Conservation (phyloP, 2,113 vertebrate species). For the Carollia perspicillata region DNA sequence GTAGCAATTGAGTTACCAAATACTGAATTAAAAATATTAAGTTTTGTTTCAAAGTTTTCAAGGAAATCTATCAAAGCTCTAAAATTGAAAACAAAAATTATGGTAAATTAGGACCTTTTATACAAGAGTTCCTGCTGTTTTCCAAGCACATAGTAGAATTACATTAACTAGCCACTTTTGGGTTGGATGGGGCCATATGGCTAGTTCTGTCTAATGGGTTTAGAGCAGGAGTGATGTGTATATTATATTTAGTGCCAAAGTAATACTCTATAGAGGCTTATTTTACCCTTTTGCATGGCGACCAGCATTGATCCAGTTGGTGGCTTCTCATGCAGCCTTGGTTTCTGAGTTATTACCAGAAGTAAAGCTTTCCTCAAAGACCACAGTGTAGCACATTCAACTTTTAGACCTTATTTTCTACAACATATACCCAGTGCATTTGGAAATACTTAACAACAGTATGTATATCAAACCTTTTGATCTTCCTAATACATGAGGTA, state of each 20-base stretch:
- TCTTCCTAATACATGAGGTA: background rate
- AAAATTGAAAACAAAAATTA: background rate
- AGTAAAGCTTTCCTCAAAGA: background rate
- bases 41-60: background rate
- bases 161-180: background rate
- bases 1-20: background rate
- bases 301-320: background rate
- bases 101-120: background rate
- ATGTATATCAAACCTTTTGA: background rate
- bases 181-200: background rate
- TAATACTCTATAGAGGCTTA: background rate
- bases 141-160: background rate
- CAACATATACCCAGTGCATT: background rate
- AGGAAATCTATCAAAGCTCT: background rate
- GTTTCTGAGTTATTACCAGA: background rate
- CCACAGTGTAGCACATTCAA: background rate
- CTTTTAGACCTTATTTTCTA: background rate
- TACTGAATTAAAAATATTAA: background rate
- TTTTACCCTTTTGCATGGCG: background rate
- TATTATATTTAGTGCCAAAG: background rate
- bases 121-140: background rate
- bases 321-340: background rate
- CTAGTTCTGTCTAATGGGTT: background rate
- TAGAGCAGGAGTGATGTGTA: background rate
- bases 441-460: background rate